Evolutionary conservation across 2,888 invertebrate species (phyloP).

Genomic region (Trilocha varians): DNA sequence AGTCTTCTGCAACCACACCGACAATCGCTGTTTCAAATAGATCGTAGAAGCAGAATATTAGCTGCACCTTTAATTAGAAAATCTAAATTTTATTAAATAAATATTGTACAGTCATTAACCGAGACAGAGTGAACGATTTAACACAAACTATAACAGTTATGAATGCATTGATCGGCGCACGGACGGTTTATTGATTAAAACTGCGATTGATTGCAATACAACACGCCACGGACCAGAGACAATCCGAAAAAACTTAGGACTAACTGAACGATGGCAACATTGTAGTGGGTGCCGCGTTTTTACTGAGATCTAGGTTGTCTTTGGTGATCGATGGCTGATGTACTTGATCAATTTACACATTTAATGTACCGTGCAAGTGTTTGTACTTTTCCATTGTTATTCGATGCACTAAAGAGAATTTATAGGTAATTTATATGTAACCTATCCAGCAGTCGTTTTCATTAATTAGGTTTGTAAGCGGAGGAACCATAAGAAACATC

Average conservation of each 20-base stretch:
- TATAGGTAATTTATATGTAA: too few relatives aligned
- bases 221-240: conserved; percentile 41
- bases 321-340: not conserved
- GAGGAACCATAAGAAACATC: too few relatives aligned
- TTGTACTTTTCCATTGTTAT: not conserved
- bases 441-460: too few relatives aligned
- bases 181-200: conserved; percentile 59
- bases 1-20: too few relatives aligned
- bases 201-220: conserved; percentile 47
- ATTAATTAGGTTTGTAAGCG: too few relatives aligned
- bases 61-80: too few relatives aligned
- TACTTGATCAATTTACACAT: not conserved
- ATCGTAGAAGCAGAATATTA: too few relatives aligned
- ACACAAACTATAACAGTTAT: conserved; percentile 28
- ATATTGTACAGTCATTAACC: not conserved
- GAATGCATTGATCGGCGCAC: conserved; percentile 63
- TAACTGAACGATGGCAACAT: not conserved
- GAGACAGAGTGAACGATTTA: not conserved
- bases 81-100: not conserved
- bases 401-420: too few relatives aligned
- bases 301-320: not conserved
- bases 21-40: too few relatives aligned
- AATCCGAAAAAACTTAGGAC: not conserved
- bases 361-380: not conserved
- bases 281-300: not conserved